Evolutionary conservation across 2,797 vertebrate genomes (phyloP).

Genomic region (Kryptolebias ocellatus): DNA sequence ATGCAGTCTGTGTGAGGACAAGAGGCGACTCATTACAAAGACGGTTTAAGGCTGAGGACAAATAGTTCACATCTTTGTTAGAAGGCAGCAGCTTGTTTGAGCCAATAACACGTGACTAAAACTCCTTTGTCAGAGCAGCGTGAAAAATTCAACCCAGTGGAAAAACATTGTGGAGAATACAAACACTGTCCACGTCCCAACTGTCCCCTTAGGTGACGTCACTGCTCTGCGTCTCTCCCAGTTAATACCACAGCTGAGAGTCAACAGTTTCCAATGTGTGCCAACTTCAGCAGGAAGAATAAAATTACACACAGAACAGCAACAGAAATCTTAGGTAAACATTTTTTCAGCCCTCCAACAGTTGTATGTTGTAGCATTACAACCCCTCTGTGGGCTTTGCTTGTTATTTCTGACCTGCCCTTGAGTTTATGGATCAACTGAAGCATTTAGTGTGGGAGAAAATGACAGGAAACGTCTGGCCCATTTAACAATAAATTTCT

Average conservation of each 20-base stretch:
- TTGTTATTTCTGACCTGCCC: slow-evolving; percentile 57
- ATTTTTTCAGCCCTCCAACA: slow-evolving; percentile 27
- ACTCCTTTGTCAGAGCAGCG: not conserved
- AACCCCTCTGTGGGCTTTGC: slow-evolving; percentile 22
- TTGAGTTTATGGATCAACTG: slow-evolving; percentile 58
- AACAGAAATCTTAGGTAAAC: slow-evolving; percentile 20
- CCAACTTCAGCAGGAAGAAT: slow-evolving; percentile 36
- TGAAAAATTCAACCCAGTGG: slow-evolving; percentile 26
- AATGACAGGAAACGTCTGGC: slow-evolving; percentile 78
- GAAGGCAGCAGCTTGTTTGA: not conserved
- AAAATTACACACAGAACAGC: slow-evolving; percentile 61
- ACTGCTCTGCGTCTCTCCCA: slow-evolving; percentile 53
- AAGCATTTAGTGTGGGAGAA: slow-evolving; percentile 69
- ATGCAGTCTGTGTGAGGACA: slow-evolving; percentile 23
- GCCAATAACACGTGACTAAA: slow-evolving; percentile 1
- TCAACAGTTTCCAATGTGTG: slow-evolving; percentile 60
- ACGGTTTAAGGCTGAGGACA: not conserved
- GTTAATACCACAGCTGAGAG: slow-evolving; percentile 56
- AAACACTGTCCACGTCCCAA: slow-evolving; percentile 45
- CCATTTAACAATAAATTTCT: slow-evolving; percentile 77
- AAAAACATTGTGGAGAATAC: slow-evolving; percentile 41
- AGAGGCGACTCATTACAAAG: slow-evolving; percentile 15
- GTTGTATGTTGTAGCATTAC: slow-evolving; percentile 14
- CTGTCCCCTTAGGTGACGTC: slow-evolving; percentile 52
- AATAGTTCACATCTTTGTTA: slow-evolving; percentile 11